Percentiles rank a stretch among this genome's conserved stretches.
Conservation (phyloP, 2,888 invertebrate species). For the Sussaba pulchella region DNA sequence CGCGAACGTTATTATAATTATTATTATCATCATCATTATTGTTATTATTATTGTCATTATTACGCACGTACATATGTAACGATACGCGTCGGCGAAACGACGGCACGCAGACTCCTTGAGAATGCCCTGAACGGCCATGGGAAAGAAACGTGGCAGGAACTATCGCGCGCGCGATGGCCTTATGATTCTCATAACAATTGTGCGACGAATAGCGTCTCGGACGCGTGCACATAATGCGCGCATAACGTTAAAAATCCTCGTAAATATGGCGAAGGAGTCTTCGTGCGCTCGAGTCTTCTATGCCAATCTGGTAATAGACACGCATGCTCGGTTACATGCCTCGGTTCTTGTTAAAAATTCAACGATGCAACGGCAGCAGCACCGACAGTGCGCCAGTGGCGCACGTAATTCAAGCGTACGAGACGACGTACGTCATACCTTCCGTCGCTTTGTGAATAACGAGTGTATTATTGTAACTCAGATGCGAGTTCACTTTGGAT, state of each 20-base stretch:
- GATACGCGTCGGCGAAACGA: constrained; percentile 27
- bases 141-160: constrained; percentile 39
- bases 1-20: not conserved
- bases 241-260: constrained; percentile 55
- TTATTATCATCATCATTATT: too few relatives aligned
- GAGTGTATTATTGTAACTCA: constrained; percentile 13
- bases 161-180: constrained; percentile 35
- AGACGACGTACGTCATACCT: constrained; percentile 39
- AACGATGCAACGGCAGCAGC: constrained; percentile 19
- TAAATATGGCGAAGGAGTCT: too few relatives aligned
- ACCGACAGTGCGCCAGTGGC: constrained; percentile 30
- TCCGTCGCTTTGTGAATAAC: constrained; percentile 35
- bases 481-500: constrained; percentile 15
- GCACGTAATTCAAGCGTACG: constrained; percentile 43
- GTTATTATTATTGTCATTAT: too few relatives aligned
- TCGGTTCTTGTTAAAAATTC: constrained; percentile 21
- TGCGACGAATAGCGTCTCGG: constrained; percentile 29
- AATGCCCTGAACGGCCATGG: constrained; percentile 38
- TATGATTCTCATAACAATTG: constrained; percentile 53
- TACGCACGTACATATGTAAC: not conserved
- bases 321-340: not conserved
- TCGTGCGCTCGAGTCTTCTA: too few relatives aligned
- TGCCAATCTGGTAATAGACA: not conserved
- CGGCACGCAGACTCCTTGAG: constrained; percentile 3
- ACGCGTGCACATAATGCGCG: constrained; percentile 49